phyloP scores from a whole-genome alignment of 1,140 invertebrate species.

The Coboldia fuscipes region DNA sequence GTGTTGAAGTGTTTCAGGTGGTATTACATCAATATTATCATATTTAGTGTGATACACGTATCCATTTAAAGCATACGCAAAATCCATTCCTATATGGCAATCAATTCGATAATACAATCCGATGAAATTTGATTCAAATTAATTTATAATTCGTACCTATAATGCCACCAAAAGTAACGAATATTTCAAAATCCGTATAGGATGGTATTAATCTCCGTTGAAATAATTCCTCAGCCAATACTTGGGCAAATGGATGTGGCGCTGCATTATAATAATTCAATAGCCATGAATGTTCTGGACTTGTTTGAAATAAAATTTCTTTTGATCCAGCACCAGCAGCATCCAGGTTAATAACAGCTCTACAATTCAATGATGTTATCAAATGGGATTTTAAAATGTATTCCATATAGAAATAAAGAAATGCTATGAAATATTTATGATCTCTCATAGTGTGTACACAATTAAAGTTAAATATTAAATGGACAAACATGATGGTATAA shows the following conservation, averaged over 20 bases:
- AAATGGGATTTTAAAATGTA: too few species aligned
- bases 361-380: not conserved
- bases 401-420: too few species aligned
- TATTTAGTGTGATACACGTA: conserved; percentile 57
- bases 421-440: too few species aligned
- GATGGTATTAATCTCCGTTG: conserved; percentile 72
- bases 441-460: too few species aligned
- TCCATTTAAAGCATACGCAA: conserved; percentile 51
- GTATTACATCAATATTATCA: conserved; percentile 35
- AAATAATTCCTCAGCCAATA: conserved; percentile 81
- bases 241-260: conserved; percentile 68
- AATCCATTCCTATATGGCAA: conserved; percentile 40
- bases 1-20: conserved; percentile 40
- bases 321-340: conserved; percentile 76
- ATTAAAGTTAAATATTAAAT: too few species aligned
- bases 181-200: conserved; percentile 83
- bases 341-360: conserved; percentile 78
- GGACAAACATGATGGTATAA: too few species aligned
- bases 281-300: conserved; percentile 65
- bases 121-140: not conserved
- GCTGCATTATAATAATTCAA: conserved; percentile 23
- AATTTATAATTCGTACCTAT: conserved; percentile 34
- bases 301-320: conserved; percentile 80
- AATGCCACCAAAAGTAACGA: conserved; percentile 59
- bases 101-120: not conserved